Base-by-base conservation (phyloP, 2,113 vertebrate species). In the Nycticebus coucang region DNA sequence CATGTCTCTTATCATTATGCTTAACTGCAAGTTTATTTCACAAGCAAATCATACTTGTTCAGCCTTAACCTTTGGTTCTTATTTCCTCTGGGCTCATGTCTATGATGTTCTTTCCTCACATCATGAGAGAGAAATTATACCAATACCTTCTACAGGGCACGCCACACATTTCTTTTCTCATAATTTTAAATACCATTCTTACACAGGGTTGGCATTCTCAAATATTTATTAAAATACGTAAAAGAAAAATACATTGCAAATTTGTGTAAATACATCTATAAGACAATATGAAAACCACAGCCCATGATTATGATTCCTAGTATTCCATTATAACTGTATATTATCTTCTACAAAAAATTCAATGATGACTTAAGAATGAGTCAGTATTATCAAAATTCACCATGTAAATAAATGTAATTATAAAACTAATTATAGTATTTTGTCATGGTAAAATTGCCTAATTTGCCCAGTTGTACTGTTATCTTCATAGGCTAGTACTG, bases 351-450 rank as follows among this genome's bases (percentile, higher is more conserved):
- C 45, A 80, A 94, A 94, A 96, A 71, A 30, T 45, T 64, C 79
- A 28, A 69, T 78, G n/a, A 92, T 95, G 79, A 89, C 35, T 95
- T 66, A 30, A 88, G 92, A 96, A 93, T 1, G 7, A 89, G 33
- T 83, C 19, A 91, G 26, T 57, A 72, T 89, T 95, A 84, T 93
- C 2, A 0, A 96, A 97, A 96, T 84, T 94, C 22, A 85, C 50
- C 78, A 64, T 91, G 86, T 95, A 97, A 96, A 95, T 93, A 98
- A 95, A 97, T 89, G 62, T 96, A 74, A 71, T 82, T 74, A 66
- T 89, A 93, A 97, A 97, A 97, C 55, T 68, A 87, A 96, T 97
- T 97, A 95, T 71, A 93, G 69, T 83, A 92, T 96, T 97, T 95
- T 91, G 55, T 87, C 86, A 96, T 91, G 64, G 69, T 95, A 92